These are phyloP conservation scores for Poeciliopsis turrubarensis DNA, from an alignment of 2,113 vertebrate species.

Conservation along the genomic window DNA sequence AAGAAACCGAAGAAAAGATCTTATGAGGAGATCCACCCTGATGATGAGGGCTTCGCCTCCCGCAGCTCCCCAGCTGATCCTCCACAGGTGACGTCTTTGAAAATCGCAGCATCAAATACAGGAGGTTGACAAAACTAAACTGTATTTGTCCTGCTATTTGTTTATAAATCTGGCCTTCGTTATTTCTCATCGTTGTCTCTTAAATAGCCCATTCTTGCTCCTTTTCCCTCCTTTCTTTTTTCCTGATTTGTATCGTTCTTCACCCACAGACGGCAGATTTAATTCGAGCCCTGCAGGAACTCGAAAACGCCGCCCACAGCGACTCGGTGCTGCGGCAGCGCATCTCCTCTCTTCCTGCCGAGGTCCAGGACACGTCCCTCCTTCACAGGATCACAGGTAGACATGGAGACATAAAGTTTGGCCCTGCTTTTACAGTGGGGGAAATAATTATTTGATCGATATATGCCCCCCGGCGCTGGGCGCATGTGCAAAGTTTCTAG, in stretches of 20 bases:
- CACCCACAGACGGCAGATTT: conserved; percentile 90
- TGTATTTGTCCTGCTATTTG: neutral
- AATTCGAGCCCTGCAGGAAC: conserved; percentile 95
- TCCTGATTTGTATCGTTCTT: neutral
- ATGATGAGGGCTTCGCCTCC: conserved; percentile 87
- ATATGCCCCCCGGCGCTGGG: no score
- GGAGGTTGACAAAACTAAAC: neutral
- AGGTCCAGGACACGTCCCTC: conserved; percentile 95
- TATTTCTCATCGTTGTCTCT: neutral
- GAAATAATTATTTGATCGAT: no score
- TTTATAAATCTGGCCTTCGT: neutral
- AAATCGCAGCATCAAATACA: conserved; percentile 3
- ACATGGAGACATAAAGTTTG: conserved; percentile 65
- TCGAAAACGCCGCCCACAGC: conserved; percentile 95
- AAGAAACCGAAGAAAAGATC: conserved; percentile 92
- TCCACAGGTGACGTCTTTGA: conserved; percentile 85
- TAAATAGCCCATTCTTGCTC: neutral
- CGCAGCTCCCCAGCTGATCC: conserved; percentile 90
- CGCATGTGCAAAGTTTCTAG: no score
- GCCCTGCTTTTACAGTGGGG: no score
- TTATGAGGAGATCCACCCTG: conserved; percentile 91
- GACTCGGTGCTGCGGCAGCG: conserved; percentile 94
- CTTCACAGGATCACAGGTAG: conserved; percentile 96
- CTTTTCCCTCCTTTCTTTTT: neutral
- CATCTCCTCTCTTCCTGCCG: conserved; percentile 93